Conservation (phyloP, 2,113 vertebrate genomes). For the Brachyhypopomus gauderio region DNA sequence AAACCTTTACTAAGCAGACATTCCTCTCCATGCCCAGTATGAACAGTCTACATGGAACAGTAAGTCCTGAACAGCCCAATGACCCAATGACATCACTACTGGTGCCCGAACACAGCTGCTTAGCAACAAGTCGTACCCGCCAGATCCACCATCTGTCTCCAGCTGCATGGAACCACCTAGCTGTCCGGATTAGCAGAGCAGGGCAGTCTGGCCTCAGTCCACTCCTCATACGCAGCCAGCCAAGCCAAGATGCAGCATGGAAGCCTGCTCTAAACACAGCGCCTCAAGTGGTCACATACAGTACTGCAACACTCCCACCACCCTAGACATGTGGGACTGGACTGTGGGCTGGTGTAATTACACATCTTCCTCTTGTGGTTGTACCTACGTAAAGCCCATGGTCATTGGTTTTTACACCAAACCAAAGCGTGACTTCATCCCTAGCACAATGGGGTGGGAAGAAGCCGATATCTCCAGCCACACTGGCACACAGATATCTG, state of each 20-base stretch:
- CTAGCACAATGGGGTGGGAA: neutral
- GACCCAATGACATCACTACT: neutral
- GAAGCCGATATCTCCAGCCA: neutral
- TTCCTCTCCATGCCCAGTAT: neutral
- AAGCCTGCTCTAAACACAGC: neutral
- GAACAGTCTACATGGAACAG: neutral
- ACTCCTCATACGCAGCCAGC: neutral
- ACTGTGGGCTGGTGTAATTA: neutral
- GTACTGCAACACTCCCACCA: neutral
- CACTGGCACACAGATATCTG: neutral
- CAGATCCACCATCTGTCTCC: conserved; percentile 5
- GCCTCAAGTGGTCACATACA: neutral
- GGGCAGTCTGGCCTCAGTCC: conserved; percentile 13
- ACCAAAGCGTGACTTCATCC: neutral
- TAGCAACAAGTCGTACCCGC: conserved; percentile 23
- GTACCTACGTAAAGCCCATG: too few relatives aligned
- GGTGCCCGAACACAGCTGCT: neutral
- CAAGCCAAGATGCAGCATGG: conserved; percentile 26
- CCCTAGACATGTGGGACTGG: neutral
- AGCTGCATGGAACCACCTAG: neutral
- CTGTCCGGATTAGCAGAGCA: conserved; percentile 12
- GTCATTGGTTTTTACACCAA: too few relatives aligned
- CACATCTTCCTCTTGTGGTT: neutral
- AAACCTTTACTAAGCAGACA: neutral
- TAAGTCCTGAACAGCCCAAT: neutral